Conservation (phyloP, 2,113 vertebrate genomes). For the Eurypyga helias region DNA sequence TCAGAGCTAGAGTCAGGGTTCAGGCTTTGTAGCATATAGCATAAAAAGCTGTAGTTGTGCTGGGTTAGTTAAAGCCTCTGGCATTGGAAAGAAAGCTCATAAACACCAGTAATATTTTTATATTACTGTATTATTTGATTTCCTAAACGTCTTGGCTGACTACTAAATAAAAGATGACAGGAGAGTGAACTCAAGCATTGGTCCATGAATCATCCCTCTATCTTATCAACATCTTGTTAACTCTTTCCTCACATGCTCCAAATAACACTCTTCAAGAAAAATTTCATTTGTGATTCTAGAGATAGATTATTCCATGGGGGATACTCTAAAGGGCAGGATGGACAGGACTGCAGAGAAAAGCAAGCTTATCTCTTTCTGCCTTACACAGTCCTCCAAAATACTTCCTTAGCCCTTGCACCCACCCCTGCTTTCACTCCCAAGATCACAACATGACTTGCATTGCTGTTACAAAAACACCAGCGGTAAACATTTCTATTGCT, state of each 20-base stretch:
- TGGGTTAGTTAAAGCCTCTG: neutral
- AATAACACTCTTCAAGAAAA: neutral
- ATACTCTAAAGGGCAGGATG: neutral
- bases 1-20: neutral
- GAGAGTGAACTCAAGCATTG: neutral
- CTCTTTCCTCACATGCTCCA: neutral
- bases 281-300: neutral
- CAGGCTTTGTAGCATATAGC: neutral
- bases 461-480: neutral
- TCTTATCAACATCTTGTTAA: neutral
- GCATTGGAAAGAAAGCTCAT: neutral
- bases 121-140: neutral
- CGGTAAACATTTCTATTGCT: neutral
- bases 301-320: neutral
- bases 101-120: neutral
- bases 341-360: neutral
- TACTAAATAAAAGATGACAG: neutral
- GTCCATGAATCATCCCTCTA: neutral
- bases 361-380: neutral
- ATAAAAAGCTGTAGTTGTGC: neutral
- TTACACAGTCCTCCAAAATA: neutral
- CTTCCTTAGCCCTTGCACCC: neutral
- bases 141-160: neutral
- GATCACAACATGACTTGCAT: neutral
- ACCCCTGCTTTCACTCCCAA: neutral